Base-by-base conservation (phyloP, 2,888 invertebrate species). In the Parnassius smintheus region DNA sequence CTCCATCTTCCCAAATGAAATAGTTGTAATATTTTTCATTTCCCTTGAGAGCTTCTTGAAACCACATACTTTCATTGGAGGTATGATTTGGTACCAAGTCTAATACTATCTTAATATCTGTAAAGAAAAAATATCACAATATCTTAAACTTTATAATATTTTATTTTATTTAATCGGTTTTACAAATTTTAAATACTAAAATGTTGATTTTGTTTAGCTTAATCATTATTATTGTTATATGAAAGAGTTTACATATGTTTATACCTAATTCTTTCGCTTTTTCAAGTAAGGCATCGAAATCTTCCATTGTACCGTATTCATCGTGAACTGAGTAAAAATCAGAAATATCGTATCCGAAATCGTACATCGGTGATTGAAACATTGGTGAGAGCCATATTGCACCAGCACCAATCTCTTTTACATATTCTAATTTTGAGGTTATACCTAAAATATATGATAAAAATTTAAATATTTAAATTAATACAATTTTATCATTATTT, bases 51-150 rank as follows among this genome's bases (percentile, higher is more conserved):
- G 97, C 97, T 71, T 94, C 93, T 70, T 91, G 81, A 79, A 98
- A 98, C 98, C 98, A 98, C 49, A 94, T 92, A 75, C 97, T 96
- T 75, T 96, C 92, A 75, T 96, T 94, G 64, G 96, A 96, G 18
- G 95, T 94, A 73, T 96, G 96, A 83, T 95, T 95, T 1, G 95
- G 95, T 13, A 95, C 95, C 66, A 95, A 93, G 76, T 95, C 95
- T 74, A 95, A 80, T 64, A 94, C 87, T 10, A 94, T 89, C 80
- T 93, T 93, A 18, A 94, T 85, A 49, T 81, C 93, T 92, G 75
- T 12, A 61, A 67, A 64, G 61, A 63, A 41, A 12, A 42, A 35
- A 35, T 7, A 2, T 35, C 35, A 46, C 3, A n/a, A 46, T 12
- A 12, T 46, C 7, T 46, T n/a, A 35, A 46, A 12, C 7, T 44